Conservation (phyloP, 2,888 invertebrate genomes). For the Sialis fuliginosa region DNA sequence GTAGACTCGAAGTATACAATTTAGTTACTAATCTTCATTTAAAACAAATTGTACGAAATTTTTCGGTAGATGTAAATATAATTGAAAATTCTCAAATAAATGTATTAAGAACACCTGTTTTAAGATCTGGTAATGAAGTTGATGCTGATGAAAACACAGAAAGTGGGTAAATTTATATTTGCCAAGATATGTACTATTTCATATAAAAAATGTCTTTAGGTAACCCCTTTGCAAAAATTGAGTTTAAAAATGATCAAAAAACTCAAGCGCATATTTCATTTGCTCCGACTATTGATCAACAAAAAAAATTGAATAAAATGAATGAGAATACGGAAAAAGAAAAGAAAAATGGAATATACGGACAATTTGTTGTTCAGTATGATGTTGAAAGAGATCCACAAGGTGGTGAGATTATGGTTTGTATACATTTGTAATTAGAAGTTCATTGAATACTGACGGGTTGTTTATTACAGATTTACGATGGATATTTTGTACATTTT, state of each 20-base stretch:
- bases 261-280: slow-evolving; percentile 36
- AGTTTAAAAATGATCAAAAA: slow-evolving; percentile 21
- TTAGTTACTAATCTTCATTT: slow-evolving; percentile 50
- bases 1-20: slow-evolving; percentile 47
- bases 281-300: slow-evolving; percentile 38
- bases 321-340: slow-evolving; percentile 16
- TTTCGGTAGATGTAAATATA: slow-evolving; percentile 43
- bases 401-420: slow-evolving; percentile 38
- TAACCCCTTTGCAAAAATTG: slow-evolving; percentile 25
- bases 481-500: slow-evolving; percentile 61
- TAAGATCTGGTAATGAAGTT: slow-evolving; percentile 45
- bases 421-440: background rate
- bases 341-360: slow-evolving; percentile 31
- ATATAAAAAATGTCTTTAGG: slow-evolving; percentile 18
- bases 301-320: slow-evolving; percentile 28
- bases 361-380: slow-evolving; percentile 51
- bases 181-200: background rate
- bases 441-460: too few species aligned
- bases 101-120: slow-evolving; percentile 39
- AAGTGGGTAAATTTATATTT: slow-evolving; percentile 18
- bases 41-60: slow-evolving; percentile 41
- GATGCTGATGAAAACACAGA: slow-evolving; percentile 31
- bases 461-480: slow-evolving; percentile 30
- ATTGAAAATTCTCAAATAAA: slow-evolving; percentile 42
- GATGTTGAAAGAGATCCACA: slow-evolving; percentile 40